phyloP scores from a whole-genome alignment of 2,113 vertebrate species.

The Myotis brandtii region DNA sequence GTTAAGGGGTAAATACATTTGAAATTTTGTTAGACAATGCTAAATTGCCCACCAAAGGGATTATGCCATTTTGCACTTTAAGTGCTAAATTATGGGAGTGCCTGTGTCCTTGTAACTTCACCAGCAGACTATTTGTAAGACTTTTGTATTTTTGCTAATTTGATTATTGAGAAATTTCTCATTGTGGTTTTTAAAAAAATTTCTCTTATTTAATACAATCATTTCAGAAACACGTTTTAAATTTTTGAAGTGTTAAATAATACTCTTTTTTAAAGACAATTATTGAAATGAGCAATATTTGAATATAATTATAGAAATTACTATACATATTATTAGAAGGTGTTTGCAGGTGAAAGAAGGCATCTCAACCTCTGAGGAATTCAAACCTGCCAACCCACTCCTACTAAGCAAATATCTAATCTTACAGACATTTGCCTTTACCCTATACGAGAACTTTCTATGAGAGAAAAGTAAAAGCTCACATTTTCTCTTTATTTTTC shows the following conservation, averaged over 20 bases:
- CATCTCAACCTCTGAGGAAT: neutral
- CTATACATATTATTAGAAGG: neutral
- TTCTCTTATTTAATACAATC: conserved; percentile 57
- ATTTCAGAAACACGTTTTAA: conserved; percentile 40
- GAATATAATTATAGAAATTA: conserved; percentile 42
- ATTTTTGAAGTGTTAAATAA: conserved; percentile 41
- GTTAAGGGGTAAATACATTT: conserved; percentile 41
- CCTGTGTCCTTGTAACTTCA: conserved; percentile 38
- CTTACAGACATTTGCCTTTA: neutral
- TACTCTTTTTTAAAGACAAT: conserved; percentile 14
- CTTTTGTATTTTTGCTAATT: conserved; percentile 52
- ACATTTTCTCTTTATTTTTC: conserved; percentile 48
- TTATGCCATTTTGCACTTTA: conserved; percentile 46
- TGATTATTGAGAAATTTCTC: conserved; percentile 49
- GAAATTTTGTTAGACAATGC: conserved; percentile 50
- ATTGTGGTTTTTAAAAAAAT: neutral
- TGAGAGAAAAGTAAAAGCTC: conserved; percentile 25
- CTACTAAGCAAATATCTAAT: conserved; percentile 43
- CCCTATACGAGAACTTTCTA: conserved; percentile 16
- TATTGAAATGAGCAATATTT: conserved; percentile 37
- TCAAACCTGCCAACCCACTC: neutral
- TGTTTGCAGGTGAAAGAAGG: conserved; percentile 26
- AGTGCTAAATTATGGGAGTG: neutral
- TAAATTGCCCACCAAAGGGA: conserved; percentile 36
- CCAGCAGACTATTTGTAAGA: conserved; percentile 36